These are phyloP conservation scores for Eupithecia centaureata DNA, from an alignment of 2,888 invertebrate genomes.

Conservation along the genomic window DNA sequence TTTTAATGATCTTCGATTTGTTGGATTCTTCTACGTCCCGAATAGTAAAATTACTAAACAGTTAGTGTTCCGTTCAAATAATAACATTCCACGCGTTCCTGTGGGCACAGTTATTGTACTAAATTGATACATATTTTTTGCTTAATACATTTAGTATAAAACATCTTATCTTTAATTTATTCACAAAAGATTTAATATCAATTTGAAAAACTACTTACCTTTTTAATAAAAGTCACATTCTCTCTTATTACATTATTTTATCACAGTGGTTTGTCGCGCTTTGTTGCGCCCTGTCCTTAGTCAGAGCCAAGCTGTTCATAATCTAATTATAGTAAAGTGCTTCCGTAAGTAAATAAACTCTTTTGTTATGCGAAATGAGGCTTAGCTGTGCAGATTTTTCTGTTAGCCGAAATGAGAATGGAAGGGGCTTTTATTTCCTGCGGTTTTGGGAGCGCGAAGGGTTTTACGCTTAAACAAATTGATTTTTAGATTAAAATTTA, in stretches of 20 bases:
- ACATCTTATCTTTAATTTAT: no score
- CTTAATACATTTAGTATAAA: no score
- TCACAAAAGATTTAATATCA: neutral
- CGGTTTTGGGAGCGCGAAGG: constrained; percentile 25
- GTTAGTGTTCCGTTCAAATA: no score
- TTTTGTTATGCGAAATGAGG: constrained; percentile 63
- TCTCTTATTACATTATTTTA: constrained; percentile 17
- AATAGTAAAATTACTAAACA: no score
- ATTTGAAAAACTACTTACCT: neutral
- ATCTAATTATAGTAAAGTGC: constrained; percentile 69
- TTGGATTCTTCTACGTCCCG: no score
- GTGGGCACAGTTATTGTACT: no score
- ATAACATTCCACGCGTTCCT: no score
- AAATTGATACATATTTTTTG: no score
- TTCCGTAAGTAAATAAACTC: constrained; percentile 67
- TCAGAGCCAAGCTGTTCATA: constrained; percentile 54
- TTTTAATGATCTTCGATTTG: no score
- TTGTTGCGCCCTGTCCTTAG: constrained; percentile 50
- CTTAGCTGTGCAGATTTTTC: constrained; percentile 53
- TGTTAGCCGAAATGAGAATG: constrained; percentile 40
- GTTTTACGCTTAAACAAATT: constrained; percentile 30
- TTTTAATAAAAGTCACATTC: constrained; percentile 1
- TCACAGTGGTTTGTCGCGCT: constrained; percentile 40
- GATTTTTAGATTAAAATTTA: constrained; percentile 37
- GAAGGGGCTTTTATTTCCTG: constrained; percentile 28